Evolutionary conservation across 23 tunicate genomes (phyloP), one percentile per base, ranked within the genome.

Genomic region (Halocynthia roretzi): DNA sequence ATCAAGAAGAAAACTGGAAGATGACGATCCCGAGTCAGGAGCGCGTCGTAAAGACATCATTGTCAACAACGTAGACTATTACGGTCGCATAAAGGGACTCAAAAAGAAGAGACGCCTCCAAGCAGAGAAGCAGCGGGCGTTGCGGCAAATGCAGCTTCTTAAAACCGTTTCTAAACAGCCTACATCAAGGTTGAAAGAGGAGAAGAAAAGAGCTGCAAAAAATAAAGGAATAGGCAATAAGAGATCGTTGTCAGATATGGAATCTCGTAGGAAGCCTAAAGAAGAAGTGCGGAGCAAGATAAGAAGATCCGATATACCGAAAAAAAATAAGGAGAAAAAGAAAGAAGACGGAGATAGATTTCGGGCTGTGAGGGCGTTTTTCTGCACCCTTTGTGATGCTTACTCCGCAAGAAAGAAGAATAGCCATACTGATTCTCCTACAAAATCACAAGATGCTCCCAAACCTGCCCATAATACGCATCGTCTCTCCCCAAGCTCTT

Each of bases 1-100:
- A 21, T 82, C 64, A 9, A 60, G 54, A 52, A 76, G 93, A 18
- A 72, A 64, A 8, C 86, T 83, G 19, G 93, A 87, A 21, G 87
- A 83, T 5, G 93, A 69, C 49, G 76, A 67, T 23, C 78, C 78
- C 20, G 78, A 74, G 56, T 22, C 78, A 8, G 78, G 62, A 19
- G 23, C 40, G 0, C 10, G 60, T 10, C 23, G 60, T 8, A 54
- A 22, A 53, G 23, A 74, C 63, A 64, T 54, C 21, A 74, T 64
- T 6, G 6, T 64, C 14, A 64, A 74, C 21, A 74, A 62, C 21
- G 55, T 64, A 0, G 22, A 62, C 7, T 74, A 74, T 18, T 74
- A 74, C 22, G 62, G 62, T 15, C 78, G 56, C 1, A 44, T 74
- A n/a, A 74, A 52, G 56, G n/a, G 56, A 53, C 78, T 74, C 10